Base-by-base conservation (phyloP, 30 jellyfish, hydroid and myxozoan genomes). In the Clytia hemisphaerica region DNA sequence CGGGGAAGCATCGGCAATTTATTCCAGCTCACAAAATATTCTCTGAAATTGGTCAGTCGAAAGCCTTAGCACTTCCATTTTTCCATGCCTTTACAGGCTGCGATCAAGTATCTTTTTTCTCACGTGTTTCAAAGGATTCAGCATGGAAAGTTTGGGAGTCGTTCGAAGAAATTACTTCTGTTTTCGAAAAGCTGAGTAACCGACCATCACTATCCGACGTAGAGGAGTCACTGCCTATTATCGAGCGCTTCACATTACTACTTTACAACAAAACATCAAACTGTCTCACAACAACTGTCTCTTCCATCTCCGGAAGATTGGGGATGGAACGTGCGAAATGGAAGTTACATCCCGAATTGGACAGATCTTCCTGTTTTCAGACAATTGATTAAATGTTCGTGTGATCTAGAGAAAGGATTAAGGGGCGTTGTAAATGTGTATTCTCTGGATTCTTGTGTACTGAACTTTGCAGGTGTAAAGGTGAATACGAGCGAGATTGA, bases 101-200 rank as follows among this genome's bases (percentile, higher is more conserved):
- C 66, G 66, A 51, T 10, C 66, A 51, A 51, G 21, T 51, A 7
- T 51, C 66, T 24, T 51, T 51, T 21, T 27, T 51, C 12, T 51
- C 66, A 16, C 66, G 21, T 51, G 66, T 51, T 51, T 7, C 66
- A 51, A 51, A 51, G 28, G 66, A 27, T 7, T 51, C 66, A 51
- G 66, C 66, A 9, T 51, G 66, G 66, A 42, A 42, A 51, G 28
- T 12, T 51, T 51, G 21, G 14, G 31, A 14, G 9, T 9, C 32
- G 21, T 7, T 9, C 12, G 32, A n/a, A 12, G 53, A 42, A 9
- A 42, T 42, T n/a, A 42, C 53, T 9, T n/a, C 53, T 42, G 53
- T 42, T 42, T 42, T n/a, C n/a, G 53, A 42, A 42, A 42, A 42
- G 53, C 53, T n/a, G n/a, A n/a, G n/a, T n/a, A n/a, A 42, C n/a